Evolutionary conservation across 2,797 vertebrate species (phyloP).

Genomic region (Platalea minor): DNA sequence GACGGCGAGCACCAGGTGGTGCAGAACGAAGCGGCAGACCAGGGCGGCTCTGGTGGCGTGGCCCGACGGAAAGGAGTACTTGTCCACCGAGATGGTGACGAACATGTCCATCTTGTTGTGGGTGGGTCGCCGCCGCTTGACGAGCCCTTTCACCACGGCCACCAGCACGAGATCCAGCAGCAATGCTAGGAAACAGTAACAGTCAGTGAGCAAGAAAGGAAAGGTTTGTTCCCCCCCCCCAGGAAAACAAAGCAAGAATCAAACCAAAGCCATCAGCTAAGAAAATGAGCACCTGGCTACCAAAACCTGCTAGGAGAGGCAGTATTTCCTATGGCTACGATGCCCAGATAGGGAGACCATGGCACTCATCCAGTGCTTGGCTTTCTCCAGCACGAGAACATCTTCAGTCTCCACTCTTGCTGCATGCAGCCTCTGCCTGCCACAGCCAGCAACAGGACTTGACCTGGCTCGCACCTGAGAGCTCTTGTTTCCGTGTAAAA

Average conservation of each 20-base stretch:
- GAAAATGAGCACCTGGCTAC: not conserved
- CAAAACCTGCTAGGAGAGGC: not conserved
- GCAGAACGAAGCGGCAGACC: slow-evolving; percentile 89
- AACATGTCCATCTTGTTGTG: slow-evolving; percentile 99
- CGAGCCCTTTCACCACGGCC: slow-evolving; percentile 84
- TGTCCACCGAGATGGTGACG: slow-evolving; percentile 92
- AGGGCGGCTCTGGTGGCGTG: slow-evolving; percentile 93
- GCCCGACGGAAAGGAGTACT: slow-evolving; percentile 96
- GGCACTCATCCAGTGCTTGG: not conserved
- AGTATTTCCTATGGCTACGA: not conserved
- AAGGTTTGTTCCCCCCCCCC: not conserved
- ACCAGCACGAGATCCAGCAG: slow-evolving; percentile 91
- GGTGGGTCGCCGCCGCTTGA: slow-evolving; percentile 87
- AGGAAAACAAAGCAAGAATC: not conserved
- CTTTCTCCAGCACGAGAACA: not conserved
- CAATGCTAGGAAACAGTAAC: slow-evolving; percentile 76
- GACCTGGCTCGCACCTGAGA: too few relatives aligned
- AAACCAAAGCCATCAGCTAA: not conserved
- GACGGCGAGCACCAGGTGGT: slow-evolving; percentile 90
- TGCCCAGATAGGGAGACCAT: not conserved
- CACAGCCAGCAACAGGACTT: not conserved
- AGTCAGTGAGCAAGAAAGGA: not conserved
- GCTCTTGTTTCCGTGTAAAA: not conserved
- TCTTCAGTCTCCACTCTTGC: not conserved
- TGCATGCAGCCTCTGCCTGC: not conserved